Evolutionary conservation across 2,888 invertebrate genomes (phyloP).

Genomic region (Nomada ruficornis): DNA sequence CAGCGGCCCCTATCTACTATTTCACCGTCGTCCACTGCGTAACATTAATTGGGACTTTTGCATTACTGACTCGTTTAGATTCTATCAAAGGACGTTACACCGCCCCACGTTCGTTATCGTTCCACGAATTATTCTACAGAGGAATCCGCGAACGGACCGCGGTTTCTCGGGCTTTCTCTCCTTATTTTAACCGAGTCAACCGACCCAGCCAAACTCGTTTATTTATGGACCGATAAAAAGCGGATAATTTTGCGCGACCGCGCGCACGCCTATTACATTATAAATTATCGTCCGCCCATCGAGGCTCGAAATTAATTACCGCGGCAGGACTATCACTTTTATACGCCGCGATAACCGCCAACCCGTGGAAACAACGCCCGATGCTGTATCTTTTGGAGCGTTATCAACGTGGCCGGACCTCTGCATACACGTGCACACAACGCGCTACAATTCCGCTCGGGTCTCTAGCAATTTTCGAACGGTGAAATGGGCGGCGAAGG

Average conservation of each 20-base stretch:
- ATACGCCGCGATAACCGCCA: slow-evolving; percentile 53
- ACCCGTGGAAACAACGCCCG: slow-evolving; percentile 48
- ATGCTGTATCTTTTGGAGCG: slow-evolving; percentile 31
- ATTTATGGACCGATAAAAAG: slow-evolving; percentile 58
- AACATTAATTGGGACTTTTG: slow-evolving; percentile 65
- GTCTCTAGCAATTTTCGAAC: slow-evolving; percentile 17
- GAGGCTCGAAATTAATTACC: slow-evolving; percentile 55
- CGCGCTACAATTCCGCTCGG: not conserved
- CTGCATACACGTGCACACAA: not conserved
- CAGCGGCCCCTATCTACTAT: slow-evolving; percentile 45
- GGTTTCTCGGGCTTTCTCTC: not conserved
- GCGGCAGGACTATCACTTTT: slow-evolving; percentile 49
- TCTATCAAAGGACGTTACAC: slow-evolving; percentile 43
- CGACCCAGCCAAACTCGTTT: slow-evolving; percentile 14
- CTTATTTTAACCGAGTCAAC: slow-evolving; percentile 16
- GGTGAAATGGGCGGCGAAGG: not conserved
- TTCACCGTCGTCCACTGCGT: slow-evolving; percentile 27
- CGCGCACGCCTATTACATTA: slow-evolving; percentile 46
- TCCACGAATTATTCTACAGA: slow-evolving; percentile 47
- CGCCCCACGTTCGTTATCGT: slow-evolving; percentile 53
- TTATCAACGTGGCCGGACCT: slow-evolving; percentile 33
- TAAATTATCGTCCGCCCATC: slow-evolving; percentile 53
- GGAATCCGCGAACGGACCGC: not conserved
- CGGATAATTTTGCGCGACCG: slow-evolving; percentile 49
- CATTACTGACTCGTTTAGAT: slow-evolving; percentile 61